Evolutionary conservation across 2,113 vertebrate genomes (phyloP), one percentile per base, ranked within the genome.

Genomic region (Prionailurus bengalensis): DNA sequence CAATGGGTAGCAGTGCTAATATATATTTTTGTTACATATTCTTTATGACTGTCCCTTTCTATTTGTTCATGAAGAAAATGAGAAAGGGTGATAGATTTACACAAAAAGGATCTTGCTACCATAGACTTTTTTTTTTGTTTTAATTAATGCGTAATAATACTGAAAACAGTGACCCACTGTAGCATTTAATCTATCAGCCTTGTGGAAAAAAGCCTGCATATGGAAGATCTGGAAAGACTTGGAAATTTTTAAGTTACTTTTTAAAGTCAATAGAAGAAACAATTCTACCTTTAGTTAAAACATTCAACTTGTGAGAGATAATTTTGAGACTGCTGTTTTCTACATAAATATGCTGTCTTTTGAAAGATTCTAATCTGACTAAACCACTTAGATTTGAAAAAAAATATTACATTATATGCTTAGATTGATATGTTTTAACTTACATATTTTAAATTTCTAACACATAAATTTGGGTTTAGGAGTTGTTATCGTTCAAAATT

Each of bases 341-440:
- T 48, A 8, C 48, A 45, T 48, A 78, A 74, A 48, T 78, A 78
- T 31, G 11, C 29, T 31, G 42, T 48, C 25, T 78, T 71, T 48
- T 48, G 39, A 45, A 76, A 76, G 27, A 48, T 10, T 68, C 39
- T 61, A 36, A 81, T 92, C 14, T 80, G 31, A 79, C 33, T 87
- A 86, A 86, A 23, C 53, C n/a, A 92, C 9, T 73, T 39, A 81
- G 16, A 29, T 65, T 92, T 80, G 42, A 87, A n/a, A 95, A 95
- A 95, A 63, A 5, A 33, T 61, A 42, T 78, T 80, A 70, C 21
- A 73, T 73, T 73, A 73, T 33, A 88, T 14, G 6, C 16, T 65
- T 65, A 76, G 42, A 74, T 84, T 74, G 70, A 74, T 48, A 48
- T 42, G 39, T 86, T 89, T 94, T 61, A 81, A 61, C 88, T 80